A percentile compares a stretch with the other conserved stretches of the same genome.
phyloP scores from a whole-genome alignment of 2,888 invertebrate genomes.

The Monochamus alternatus region DNA sequence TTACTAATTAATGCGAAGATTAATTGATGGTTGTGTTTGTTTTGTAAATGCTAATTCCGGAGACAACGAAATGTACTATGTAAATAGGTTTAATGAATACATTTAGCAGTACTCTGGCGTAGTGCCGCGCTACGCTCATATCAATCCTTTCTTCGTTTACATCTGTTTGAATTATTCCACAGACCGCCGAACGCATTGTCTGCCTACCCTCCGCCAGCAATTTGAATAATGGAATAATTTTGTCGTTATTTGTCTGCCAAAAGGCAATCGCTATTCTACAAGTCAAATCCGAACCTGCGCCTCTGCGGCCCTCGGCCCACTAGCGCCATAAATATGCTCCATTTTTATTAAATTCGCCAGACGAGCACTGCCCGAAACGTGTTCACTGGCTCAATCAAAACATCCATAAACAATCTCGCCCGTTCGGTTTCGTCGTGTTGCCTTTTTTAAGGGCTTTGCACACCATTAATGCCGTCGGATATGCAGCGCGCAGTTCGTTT shows the following conservation, averaged over 20 bases:
- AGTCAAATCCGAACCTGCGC: conserved; percentile 58
- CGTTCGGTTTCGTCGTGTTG: conserved; percentile 7
- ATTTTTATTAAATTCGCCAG: conserved; percentile 50
- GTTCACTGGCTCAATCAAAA: conserved; percentile 40
- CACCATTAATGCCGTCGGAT: neutral
- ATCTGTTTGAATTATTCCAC: conserved; percentile 67
- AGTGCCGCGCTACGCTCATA: conserved; percentile 53
- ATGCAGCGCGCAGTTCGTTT: neutral
- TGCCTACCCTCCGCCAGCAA: conserved; percentile 55
- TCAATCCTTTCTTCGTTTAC: conserved; percentile 68
- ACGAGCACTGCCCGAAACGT: conserved; percentile 42
- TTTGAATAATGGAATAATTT: conserved; percentile 69
- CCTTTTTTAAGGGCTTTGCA: neutral
- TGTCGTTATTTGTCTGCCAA: conserved; percentile 65
- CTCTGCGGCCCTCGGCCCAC: conserved; percentile 40
- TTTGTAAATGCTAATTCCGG: conserved; percentile 68
- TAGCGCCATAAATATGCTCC: conserved; percentile 51
- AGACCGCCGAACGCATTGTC: conserved; percentile 61
- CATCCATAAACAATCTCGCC: conserved; percentile 32
- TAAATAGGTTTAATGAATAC: conserved; percentile 68
- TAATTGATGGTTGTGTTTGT: conserved; percentile 69
- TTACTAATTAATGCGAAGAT: conserved; percentile 57
- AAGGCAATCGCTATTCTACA: conserved; percentile 61
- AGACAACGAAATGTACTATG: conserved; percentile 65
- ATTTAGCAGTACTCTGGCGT: conserved; percentile 57